Evolutionary conservation across 2,888 invertebrate genomes (phyloP).

Genomic region (Aelia acuminata): DNA sequence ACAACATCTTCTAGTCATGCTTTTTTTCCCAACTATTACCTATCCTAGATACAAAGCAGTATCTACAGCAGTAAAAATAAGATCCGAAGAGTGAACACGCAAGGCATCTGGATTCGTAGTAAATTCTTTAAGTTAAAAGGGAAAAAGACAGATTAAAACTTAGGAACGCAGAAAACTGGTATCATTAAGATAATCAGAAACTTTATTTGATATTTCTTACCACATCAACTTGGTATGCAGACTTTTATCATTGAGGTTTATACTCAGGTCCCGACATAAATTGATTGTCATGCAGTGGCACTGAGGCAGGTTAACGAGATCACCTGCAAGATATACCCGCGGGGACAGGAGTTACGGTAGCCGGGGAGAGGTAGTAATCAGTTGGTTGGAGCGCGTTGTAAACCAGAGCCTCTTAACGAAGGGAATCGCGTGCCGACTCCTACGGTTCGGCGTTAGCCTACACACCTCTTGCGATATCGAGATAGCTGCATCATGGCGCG

Average conservation of each 20-base stretch:
- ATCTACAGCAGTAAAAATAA: no score
- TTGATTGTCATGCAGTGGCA: not conserved
- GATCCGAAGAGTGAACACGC: not conserved
- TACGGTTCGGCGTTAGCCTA: constrained; percentile 26
- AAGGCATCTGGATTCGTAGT: not conserved
- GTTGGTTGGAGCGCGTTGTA: constrained; percentile 7
- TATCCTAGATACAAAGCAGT: no score
- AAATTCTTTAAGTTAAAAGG: not conserved
- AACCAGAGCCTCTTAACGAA: not conserved
- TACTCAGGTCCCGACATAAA: not conserved
- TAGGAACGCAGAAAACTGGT: not conserved
- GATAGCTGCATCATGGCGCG: not conserved
- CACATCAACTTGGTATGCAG: not conserved
- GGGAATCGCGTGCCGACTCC: constrained; percentile 23
- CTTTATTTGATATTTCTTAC: not conserved
- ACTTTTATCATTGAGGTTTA: constrained; percentile 3
- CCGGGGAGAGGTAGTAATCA: not conserved
- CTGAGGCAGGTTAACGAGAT: constrained; percentile 21
- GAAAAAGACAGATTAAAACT: not conserved
- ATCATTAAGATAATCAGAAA: not conserved
- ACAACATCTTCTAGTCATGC: no score
- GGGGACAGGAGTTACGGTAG: constrained; percentile 13
- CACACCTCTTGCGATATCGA: constrained; percentile 1
- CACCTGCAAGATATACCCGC: not conserved
- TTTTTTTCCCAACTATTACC: no score